Evolutionary conservation across 2,797 vertebrate species (phyloP), one percentile per base, ranked within the genome.

Genomic region (Scomberomorus guttatus): DNA sequence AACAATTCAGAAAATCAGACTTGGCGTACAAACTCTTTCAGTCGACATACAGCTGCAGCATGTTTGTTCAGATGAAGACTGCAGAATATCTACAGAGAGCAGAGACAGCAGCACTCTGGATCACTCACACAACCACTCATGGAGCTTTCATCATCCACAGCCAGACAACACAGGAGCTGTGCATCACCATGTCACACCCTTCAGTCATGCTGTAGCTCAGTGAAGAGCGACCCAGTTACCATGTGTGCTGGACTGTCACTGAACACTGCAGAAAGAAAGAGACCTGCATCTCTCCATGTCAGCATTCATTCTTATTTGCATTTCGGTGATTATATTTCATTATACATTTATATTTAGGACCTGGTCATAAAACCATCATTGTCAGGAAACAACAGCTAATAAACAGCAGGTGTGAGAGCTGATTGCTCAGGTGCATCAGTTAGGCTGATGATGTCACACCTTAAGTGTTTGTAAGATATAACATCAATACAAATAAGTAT

Each of bases 81-180:
- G 32, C 34, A 24, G 20, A 46, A 52, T 59, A 54, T 65, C n/a
- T 55, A 11, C 62, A 80, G 51, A 48, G 55, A 56, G 32, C 58
- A 66, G 61, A 72, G 75, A 17, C 27, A 34, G 29, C 34, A 68
- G 25, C 20, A 4, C 20, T 15, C 2, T 44, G 55, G 20, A 42
- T 75, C 37, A 25, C 25, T 46, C 54, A 58, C 25, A 44, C 27
- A 56, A 8, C 18, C 20, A 39, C 14, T 57, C 29, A 14, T 20
- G 5, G 11, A 55, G 22, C 56, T 55, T 72, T 72, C 39, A 79
- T 74, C 58, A 51, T 42, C 15, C 7, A 57, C 51, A 44, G 44
- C 24, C n/a, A 29, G 51, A 68, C 22, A 42, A 44, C 64, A 74
- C 63, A 64, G 71, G 18, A 56, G 56, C 29, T 39, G 63, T 68